Evolutionary conservation across 2,113 vertebrate species (phyloP), one percentile per base, ranked within the genome.

Genomic region (Oncorhynchus masou): DNA sequence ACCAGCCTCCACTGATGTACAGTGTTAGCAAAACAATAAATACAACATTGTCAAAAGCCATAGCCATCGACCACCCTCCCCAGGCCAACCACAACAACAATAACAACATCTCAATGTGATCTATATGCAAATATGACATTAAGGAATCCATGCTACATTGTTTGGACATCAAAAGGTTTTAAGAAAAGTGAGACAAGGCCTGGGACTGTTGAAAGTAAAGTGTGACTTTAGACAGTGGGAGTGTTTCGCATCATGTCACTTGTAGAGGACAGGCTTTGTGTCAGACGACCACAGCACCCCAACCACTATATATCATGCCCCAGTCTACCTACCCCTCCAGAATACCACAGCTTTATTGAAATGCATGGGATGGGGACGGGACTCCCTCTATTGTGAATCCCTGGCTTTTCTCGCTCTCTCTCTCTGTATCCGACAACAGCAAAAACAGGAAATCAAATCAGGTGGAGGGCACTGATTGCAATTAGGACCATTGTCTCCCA

Each of bases 401-500:
- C 77, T 81, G 79, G 54, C 73, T 29, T 27, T 54, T 68, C 27
- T 70, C 60, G 68, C 65, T 69, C 68, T 39, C 45, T 67, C 29
- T 80, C 67, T 69, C 71, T 31, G 48, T 70, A 25, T 81, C 74
- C 74, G 73, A 57, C 68, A 60, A 62, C 8, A 69, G 70, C 79
- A 73, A 79, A 79, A 77, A 73, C 68, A 82, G 86, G 86, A 81
- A 85, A 89, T 88, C 85, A 89, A 85, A 83, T 79, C 73, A 83
- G 81, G 68, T 68, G 54, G 77, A 68, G 82, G 87, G 79, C 80
- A 85, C 73, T 82, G 86, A 93, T 94, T 93, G 92, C 89, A 88
- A 93, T 92, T 88, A 89, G 79, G 82, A 8, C 86, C 73, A 73
- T 94, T 92, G 90, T 91, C 83, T 76, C 84, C 88, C 87, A 91